These are phyloP conservation scores for Strigamia crassipes DNA, from an alignment of 2,888 invertebrate genomes.

Conservation along the genomic window DNA sequence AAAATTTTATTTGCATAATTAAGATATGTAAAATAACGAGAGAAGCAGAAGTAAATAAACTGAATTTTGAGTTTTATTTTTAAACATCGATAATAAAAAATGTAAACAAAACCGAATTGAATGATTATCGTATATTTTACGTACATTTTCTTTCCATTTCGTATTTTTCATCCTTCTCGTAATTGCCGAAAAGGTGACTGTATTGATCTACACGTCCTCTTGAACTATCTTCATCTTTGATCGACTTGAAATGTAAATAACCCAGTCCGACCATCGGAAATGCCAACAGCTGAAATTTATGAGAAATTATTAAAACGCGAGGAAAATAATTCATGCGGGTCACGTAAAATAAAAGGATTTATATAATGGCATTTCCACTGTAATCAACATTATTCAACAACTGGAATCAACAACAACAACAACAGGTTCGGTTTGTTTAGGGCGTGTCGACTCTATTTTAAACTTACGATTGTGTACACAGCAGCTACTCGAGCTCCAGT, in stretches of 20 bases:
- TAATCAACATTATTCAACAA: too few species aligned
- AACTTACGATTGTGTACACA: background rate
- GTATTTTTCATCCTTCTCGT: background rate
- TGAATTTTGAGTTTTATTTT: too few species aligned
- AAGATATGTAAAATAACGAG: background rate
- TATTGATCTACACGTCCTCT: background rate
- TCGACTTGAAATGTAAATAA: background rate
- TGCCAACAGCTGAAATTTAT: background rate
- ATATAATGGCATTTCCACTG: too few species aligned
- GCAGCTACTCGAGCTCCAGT: background rate
- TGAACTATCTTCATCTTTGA: background rate
- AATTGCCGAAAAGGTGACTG: background rate
- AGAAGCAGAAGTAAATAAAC: background rate
- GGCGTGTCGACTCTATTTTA: too few species aligned
- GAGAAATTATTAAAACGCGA: background rate
- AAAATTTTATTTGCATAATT: background rate
- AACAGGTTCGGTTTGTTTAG: background rate
- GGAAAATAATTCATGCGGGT: background rate
- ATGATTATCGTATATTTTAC: too few species aligned
- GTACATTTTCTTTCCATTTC: background rate
- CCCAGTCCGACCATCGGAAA: background rate
- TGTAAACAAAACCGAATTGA: too few species aligned
- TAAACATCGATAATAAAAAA: too few species aligned
- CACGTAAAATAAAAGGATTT: too few species aligned
- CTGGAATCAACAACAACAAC: background rate